Conservation (phyloP, 2,113 vertebrate species). For the Progne subis region DNA sequence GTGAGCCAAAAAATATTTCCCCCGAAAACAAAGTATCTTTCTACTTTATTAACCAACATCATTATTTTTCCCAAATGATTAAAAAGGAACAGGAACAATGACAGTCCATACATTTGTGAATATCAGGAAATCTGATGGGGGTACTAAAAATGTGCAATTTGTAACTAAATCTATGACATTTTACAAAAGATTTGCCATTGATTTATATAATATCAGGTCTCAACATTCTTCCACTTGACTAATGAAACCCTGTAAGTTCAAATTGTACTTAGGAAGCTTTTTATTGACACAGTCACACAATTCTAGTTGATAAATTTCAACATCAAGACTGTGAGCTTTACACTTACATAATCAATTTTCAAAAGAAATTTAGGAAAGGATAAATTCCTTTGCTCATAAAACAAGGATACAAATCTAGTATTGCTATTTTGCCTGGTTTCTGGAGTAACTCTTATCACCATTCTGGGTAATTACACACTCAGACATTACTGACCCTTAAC, state of each 20-base stretch:
- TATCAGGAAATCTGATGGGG: background rate
- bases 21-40: background rate
- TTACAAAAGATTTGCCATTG: background rate
- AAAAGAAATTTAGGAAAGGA: background rate
- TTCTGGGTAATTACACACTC: background rate
- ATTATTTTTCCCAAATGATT: background rate
- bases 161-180: background rate
- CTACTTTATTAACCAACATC: background rate
- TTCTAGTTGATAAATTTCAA: background rate
- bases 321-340: background rate
- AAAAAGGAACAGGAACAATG: background rate
- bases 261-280: background rate
- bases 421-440: background rate
- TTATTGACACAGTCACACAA: background rate
- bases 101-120: background rate
- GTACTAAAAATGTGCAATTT: background rate
- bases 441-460: background rate
- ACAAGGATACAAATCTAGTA: background rate
- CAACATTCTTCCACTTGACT: background rate
- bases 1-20: background rate
- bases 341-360: background rate
- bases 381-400: background rate
- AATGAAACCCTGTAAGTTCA: background rate
- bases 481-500: background rate
- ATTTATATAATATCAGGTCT: background rate